Evolutionary conservation across 2,888 invertebrate genomes (phyloP).

Genomic region (Priocnemis perturbator): DNA sequence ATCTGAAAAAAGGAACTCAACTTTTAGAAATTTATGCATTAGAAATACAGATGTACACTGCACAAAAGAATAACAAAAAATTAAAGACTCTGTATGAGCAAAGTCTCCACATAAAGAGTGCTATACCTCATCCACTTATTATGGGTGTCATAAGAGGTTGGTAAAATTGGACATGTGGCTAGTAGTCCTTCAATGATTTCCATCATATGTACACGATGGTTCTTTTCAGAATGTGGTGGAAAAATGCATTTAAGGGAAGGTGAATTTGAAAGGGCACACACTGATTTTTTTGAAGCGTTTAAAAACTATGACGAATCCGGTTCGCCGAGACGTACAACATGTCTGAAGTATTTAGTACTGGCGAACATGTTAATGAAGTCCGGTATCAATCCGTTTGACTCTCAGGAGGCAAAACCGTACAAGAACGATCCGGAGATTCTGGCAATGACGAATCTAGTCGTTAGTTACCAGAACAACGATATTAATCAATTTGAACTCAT

Average conservation of each 20-base stretch:
- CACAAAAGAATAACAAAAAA: conserved; percentile 99
- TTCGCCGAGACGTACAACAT: conserved; percentile 96
- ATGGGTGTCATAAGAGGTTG: conserved; percentile 98
- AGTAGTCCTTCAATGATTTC: not conserved
- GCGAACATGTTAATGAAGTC: conserved; percentile 99
- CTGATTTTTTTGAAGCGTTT: conserved; percentile 99
- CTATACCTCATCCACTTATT: conserved; percentile 99
- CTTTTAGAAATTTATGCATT: conserved; percentile 98
- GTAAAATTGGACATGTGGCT: not conserved
- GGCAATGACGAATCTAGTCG: conserved; percentile 99
- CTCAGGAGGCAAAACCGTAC: conserved; percentile 99
- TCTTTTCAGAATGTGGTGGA: conserved; percentile 92
- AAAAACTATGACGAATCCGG: conserved; percentile 99
- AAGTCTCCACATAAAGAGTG: conserved; percentile 98
- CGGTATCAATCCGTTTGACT: conserved; percentile 99
- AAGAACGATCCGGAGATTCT: conserved; percentile 99
- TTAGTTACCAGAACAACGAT: conserved; percentile 98
- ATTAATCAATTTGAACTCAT: conserved; percentile 99
- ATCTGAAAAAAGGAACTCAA: conserved; percentile 98
- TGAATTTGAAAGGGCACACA: conserved; percentile 99
- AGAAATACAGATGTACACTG: conserved; percentile 99
- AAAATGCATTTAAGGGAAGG: conserved; percentile 99
- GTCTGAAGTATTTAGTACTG: conserved; percentile 97
- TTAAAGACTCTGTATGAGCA: conserved; percentile 97
- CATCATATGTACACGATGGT: not conserved